These are phyloP conservation scores for Cerastis leucographa DNA, from an alignment of 2,888 invertebrate genomes.

Conservation along the genomic window DNA sequence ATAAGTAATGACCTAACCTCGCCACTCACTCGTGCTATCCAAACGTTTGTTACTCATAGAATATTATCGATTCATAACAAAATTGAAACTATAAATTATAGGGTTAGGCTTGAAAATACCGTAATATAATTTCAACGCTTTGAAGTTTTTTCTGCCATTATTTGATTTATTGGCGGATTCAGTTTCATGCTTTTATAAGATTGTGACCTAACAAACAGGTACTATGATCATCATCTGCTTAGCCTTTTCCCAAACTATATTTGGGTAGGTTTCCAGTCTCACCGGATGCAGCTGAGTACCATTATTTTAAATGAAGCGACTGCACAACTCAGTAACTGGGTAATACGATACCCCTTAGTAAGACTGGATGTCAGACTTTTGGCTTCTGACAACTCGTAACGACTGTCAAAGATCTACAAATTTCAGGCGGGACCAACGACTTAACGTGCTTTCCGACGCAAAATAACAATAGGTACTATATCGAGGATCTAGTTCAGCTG, in stretches of 20 bases:
- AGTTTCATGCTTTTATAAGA: not conserved
- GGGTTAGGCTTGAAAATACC: constrained; percentile 15
- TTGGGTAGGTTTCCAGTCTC: too few relatives aligned
- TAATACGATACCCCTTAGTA: too few relatives aligned
- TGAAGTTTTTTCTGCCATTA: constrained; percentile 33
- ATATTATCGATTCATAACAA: constrained; percentile 43
- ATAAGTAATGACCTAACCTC: constrained; percentile 68
- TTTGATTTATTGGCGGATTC: constrained; percentile 21
- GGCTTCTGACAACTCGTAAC: too few relatives aligned
- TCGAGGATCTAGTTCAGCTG: not conserved
- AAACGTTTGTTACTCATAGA: constrained; percentile 53
- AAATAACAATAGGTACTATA: constrained; percentile 8
- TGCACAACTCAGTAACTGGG: too few relatives aligned
- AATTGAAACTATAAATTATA: constrained; percentile 42
- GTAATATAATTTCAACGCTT: constrained; percentile 35
- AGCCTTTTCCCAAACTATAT: too few relatives aligned
- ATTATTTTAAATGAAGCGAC: too few relatives aligned
- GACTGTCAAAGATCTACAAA: too few relatives aligned
- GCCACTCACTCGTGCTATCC: constrained; percentile 60
- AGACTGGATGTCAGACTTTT: too few relatives aligned
- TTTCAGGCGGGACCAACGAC: too few relatives aligned
- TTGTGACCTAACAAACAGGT: not conserved
- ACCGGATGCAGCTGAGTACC: too few relatives aligned
- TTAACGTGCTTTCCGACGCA: too few relatives aligned
- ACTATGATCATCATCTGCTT: too few relatives aligned